phyloP scores from a whole-genome alignment of 2,113 vertebrate species.

The Calypte anna region DNA sequence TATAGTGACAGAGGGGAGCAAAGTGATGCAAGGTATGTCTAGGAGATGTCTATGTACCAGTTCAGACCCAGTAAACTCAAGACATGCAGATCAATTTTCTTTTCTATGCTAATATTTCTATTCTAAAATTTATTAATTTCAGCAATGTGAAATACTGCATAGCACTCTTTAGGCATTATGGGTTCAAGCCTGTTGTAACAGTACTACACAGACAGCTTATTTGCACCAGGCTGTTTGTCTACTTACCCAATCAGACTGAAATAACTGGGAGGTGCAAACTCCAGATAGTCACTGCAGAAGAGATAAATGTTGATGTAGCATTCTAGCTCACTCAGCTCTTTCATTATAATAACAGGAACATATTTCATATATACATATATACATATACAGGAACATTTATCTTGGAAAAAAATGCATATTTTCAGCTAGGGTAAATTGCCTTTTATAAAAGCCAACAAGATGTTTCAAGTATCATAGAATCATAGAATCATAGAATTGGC shows the following conservation, averaged over 20 bases:
- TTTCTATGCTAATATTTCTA: neutral
- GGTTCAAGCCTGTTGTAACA: neutral
- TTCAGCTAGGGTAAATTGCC: neutral
- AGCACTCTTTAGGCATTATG: neutral
- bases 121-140: neutral
- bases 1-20: neutral
- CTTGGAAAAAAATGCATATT: neutral
- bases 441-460: neutral
- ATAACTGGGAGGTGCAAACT: neutral
- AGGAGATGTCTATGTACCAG: rapidly evolving
- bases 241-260: neutral
- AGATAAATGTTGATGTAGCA: neutral
- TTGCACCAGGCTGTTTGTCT: neutral
- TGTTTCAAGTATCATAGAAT: neutral
- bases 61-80: neutral
- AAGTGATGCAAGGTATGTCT: neutral
- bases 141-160: neutral
- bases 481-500: too few species aligned
- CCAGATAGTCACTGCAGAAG: neutral
- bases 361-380: too few species aligned
- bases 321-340: neutral
- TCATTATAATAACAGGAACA: neutral
- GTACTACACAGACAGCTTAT: neutral
- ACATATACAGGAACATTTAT: neutral
- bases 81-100: rapidly evolving